Evolutionary conservation across 1,140 invertebrate species (phyloP).

Genomic region (Tribolium madens): DNA sequence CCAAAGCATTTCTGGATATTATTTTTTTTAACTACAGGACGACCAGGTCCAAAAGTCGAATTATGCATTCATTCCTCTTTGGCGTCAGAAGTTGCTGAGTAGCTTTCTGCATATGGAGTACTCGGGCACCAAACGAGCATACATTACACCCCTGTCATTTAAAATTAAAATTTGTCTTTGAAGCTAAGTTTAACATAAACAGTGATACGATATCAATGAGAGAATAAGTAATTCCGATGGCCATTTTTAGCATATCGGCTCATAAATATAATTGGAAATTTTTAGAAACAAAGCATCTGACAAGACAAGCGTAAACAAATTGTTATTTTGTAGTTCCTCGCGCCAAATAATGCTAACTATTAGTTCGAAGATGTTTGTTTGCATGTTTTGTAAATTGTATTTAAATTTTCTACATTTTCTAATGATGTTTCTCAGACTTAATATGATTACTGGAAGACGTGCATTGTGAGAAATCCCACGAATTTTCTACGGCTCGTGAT

Average conservation of each 20-base stretch:
- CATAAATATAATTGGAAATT: neutral
- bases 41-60: neutral
- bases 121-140: neutral
- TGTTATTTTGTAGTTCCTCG: constrained; percentile 41
- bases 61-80: neutral
- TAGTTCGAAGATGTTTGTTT: constrained; percentile 40
- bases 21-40: too few relatives aligned
- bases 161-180: constrained; percentile 23
- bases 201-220: constrained; percentile 1
- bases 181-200: neutral
- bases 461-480: constrained; percentile 55
- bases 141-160: constrained; percentile 22
- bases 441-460: constrained; percentile 48
- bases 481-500: constrained; percentile 53
- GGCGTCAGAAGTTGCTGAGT: neutral
- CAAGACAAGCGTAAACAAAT: constrained; percentile 45
- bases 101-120: neutral
- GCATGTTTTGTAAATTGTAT: constrained; percentile 42
- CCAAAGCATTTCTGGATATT: neutral
- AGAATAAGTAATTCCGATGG: neutral
- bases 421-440: constrained; percentile 53
- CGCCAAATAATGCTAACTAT: constrained; percentile 42
- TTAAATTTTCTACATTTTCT: constrained; percentile 48
- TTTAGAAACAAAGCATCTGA: constrained; percentile 25
- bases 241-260: neutral